Evolutionary conservation across 2,113 vertebrate species (phyloP).

Genomic region (Gopherus evgoodei): DNA sequence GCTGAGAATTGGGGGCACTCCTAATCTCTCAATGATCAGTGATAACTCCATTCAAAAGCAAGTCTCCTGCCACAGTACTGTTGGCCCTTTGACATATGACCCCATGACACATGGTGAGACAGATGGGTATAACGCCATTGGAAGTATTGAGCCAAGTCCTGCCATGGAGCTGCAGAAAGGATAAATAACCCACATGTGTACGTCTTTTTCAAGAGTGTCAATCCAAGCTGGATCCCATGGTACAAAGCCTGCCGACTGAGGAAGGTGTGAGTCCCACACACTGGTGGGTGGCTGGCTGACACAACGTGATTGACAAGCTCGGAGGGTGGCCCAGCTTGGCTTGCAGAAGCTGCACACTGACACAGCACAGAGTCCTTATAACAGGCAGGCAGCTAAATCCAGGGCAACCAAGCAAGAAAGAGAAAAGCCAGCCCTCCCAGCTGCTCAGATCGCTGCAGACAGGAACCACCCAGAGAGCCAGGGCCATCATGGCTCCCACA

Average conservation of each 20-base stretch:
- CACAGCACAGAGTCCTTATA: not conserved
- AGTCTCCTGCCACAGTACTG: not conserved
- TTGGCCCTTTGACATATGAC: fast-evolving
- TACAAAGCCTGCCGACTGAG: not conserved
- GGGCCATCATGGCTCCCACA: not conserved
- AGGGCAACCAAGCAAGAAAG: not conserved
- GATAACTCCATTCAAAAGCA: not conserved
- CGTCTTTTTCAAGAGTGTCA: not conserved
- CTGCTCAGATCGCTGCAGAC: not conserved
- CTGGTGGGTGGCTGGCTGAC: not conserved
- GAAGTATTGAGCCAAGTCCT: not conserved
- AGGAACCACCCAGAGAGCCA: not conserved
- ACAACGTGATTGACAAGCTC: not conserved
- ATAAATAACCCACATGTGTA: not conserved
- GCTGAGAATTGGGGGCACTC: not conserved
- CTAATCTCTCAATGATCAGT: not conserved
- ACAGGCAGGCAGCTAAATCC: not conserved
- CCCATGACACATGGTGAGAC: not conserved
- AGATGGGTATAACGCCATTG: not conserved
- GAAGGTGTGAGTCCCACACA: not conserved
- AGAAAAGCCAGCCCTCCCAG: not conserved
- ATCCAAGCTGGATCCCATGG: not conserved
- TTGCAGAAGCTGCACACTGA: not conserved
- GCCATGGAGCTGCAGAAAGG: not conserved
- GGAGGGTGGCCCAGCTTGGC: not conserved